These are phyloP conservation scores for Brachyptera putata DNA, from an alignment of 2,888 invertebrate genomes.

Conservation along the genomic window DNA sequence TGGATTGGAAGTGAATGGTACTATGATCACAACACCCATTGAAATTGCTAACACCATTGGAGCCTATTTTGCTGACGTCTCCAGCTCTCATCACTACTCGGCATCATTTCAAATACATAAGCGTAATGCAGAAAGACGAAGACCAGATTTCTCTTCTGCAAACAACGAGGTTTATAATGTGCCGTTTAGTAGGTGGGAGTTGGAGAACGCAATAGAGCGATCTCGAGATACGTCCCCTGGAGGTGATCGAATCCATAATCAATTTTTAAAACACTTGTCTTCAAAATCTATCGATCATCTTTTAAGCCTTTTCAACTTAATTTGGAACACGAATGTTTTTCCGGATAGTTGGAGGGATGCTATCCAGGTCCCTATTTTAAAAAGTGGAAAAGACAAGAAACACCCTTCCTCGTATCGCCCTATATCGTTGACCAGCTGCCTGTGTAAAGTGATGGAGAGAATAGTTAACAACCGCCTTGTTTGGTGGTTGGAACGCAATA, in stretches of 20 bases:
- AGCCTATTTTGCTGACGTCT: neutral
- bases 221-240: constrained; percentile 17
- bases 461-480: constrained; percentile 35
- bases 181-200: constrained; percentile 3
- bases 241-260: constrained; percentile 10
- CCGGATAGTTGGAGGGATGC: constrained; percentile 18
- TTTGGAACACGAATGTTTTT: constrained; percentile 4
- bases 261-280: neutral
- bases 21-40: neutral
- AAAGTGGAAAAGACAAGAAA: neutral
- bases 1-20: neutral
- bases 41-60: neutral
- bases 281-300: neutral
- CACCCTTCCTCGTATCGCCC: constrained; percentile 32
- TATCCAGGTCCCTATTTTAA: constrained; percentile 3
- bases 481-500: constrained; percentile 32
- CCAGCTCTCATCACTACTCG: neutral
- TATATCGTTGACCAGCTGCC: constrained; percentile 36
- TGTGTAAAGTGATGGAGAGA: constrained; percentile 36
- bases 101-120: neutral
- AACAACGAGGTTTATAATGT: constrained; percentile 6
- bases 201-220: neutral
- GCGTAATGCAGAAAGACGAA: neutral
- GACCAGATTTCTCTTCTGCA: constrained; percentile 1
- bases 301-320: neutral